Evolutionary conservation across 2,888 invertebrate genomes (phyloP), one percentile per base, ranked within the genome.

Genomic region (Sinopyrophorus schimmeli): DNA sequence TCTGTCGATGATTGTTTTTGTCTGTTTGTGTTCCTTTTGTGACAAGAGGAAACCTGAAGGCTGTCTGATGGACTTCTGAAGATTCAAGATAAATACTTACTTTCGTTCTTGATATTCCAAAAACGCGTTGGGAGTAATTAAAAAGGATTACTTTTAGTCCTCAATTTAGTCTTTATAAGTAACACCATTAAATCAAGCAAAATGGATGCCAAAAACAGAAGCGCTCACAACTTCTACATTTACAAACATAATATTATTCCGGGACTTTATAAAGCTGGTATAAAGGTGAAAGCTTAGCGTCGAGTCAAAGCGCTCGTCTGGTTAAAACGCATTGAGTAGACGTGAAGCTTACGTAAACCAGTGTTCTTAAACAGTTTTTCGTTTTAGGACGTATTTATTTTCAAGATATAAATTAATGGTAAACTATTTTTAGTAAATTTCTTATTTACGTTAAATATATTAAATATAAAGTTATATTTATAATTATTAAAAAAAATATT

Each of bases 191-290:
- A 5, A 21, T n/a, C n/a, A 17, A 31, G 21, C 35, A 23, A 1
- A 18, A 34, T 11, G 18, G 6, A 18, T 16, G 7, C 17, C 10
- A 38, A 21, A 24, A 38, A 10, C 14, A 34, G 32, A 42, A 32
- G 32, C 24, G 40, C 28, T 56, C 50, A 55, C 51, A 57, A 59
- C 59, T 56, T 54, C 59, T 60, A 57, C 61, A 61, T 63, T 64
- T 64, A 63, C 63, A 65, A 63, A 60, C 64, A 62, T 54, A 65
- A 66, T 63, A 64, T 64, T 65, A 63, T 65, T 62, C 55, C 57
- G 51, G 56, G 61, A 60, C 53, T 63, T 60, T 55, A 61, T 54
- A 62, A 65, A 66, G 63, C 61, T 55, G 61, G 63, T 63, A 62
- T 65, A 61, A 63, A 66, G 64, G 63, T 63, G 60, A 55, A 57